Evolutionary conservation across 92 coral and sea anemone genomes (phyloP), one percentile per base, ranked within the genome.

Genomic region (Galaxea fascicularis): DNA sequence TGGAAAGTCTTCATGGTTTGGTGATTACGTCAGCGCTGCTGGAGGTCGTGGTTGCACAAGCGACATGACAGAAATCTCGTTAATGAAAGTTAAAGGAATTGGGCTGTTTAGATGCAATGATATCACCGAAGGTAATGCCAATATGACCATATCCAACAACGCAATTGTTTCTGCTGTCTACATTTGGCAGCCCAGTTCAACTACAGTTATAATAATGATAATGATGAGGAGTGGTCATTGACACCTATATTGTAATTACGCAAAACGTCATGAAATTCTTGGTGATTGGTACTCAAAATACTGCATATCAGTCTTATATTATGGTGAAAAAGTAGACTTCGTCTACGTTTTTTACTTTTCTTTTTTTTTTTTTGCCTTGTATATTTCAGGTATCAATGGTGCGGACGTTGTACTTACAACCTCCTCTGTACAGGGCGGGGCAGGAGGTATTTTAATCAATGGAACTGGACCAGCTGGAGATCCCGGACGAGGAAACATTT

Each of bases 391-490:
- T 53, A 16, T 28, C 4, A 45, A 81, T 67, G 85, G 85, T 15
- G 17, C n/a, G 10, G 84, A 79, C 75, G 25, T 12, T 29, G 62
- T 16, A 25, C 74, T 67, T 8, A 14, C n/a, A 17, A 62, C 73
- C 13, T 67, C 74, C 22, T 22, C 74, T n/a, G 73, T 86, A 0
- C 57, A 10, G 10, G 89, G 94, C 45, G 94, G 94, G 10, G 82
- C 87, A 28, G 89, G 91, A 6, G 94, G 94, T 8, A 46, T 87
- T 59, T 65, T 91, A 13, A 72, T 91, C 31, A 87, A 87, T 49
- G 65, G 73, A 29, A 82, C 86, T 0, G 94, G 94, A 11, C 94
- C 91, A 7, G 24, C 72, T 3, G 90, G 85, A 0, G 52, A 68
- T 2, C 17, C 27, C 8, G 88, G 93, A 1, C 72, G 44, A 82